phyloP scores from a whole-genome alignment of 2,113 vertebrate genomes.

The Atractosteus spatula region DNA sequence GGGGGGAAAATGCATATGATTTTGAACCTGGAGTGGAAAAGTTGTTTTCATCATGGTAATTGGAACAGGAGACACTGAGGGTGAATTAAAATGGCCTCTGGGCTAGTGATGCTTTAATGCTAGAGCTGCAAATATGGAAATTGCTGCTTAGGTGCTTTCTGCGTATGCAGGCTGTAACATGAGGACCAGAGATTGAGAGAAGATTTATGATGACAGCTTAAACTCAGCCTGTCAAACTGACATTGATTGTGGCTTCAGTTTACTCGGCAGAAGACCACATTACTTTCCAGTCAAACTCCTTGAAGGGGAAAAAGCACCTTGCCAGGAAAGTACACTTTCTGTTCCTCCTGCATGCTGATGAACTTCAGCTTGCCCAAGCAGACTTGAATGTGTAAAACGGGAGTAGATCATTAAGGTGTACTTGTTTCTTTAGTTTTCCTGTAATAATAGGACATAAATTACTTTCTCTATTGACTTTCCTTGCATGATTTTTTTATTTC shows the following conservation, averaged over 20 bases:
- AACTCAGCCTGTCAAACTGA: conserved; percentile 32
- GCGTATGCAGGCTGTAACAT: conserved; percentile 57
- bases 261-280: conserved; percentile 4
- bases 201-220: conserved; percentile 45
- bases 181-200: conserved; percentile 39
- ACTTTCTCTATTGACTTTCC: too few species aligned
- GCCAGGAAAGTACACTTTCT: not conserved
- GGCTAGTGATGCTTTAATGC: conserved; percentile 1
- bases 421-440: not conserved
- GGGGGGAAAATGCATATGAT: too few species aligned
- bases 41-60: too few species aligned
- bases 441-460: too few species aligned
- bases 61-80: too few species aligned
- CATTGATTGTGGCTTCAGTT: conserved; percentile 8
- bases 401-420: conserved; percentile 22
- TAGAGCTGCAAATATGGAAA: conserved; percentile 22
- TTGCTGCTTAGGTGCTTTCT: conserved; percentile 33
- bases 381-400: not conserved
- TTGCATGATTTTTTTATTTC: too few species aligned
- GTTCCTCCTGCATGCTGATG: not conserved
- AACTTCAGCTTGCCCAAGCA: not conserved
- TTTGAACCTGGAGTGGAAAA: too few species aligned
- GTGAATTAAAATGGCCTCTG: not conserved
- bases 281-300: not conserved
- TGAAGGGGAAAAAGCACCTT: not conserved